Evolutionary conservation across 1,140 invertebrate species (phyloP).

Genomic region (Lysiphlebus fabarum): DNA sequence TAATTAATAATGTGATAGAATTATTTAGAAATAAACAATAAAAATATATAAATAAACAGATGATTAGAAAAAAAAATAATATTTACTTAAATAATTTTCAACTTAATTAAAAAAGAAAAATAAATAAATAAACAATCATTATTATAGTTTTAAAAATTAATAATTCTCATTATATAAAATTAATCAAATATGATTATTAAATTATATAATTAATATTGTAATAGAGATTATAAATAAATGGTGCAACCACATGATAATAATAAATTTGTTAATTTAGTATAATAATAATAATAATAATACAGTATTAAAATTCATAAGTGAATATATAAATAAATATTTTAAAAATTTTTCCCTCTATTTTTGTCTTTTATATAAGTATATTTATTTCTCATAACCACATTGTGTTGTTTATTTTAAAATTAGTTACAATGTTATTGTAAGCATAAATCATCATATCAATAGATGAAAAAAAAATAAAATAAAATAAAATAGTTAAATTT

Average conservation of each 20-base stretch:
- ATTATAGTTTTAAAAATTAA: too few relatives aligned
- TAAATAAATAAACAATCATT: too few relatives aligned
- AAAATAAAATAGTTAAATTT: background rate
- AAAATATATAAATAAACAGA: too few relatives aligned
- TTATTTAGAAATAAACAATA: too few relatives aligned
- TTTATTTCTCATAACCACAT: conserved; percentile 16
- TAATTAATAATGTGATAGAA: too few relatives aligned
- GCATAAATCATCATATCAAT: background rate
- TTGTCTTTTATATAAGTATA: conserved; percentile 25
- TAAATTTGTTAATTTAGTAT: conserved; percentile 40
- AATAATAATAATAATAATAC: conserved; percentile 53
- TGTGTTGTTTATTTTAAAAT: background rate
- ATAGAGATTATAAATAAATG: conserved; percentile 34
- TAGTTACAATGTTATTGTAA: background rate
- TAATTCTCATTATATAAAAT: background rate
- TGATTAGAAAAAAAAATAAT: too few relatives aligned
- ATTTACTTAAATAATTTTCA: too few relatives aligned
- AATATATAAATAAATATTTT: conserved; percentile 38
- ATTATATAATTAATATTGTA: conserved; percentile 14
- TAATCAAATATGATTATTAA: background rate
- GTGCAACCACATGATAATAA: conserved; percentile 12
- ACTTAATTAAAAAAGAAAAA: too few relatives aligned
- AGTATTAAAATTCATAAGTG: conserved; percentile 52
- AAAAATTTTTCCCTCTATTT: conserved; percentile 34
- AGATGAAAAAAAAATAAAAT: too few relatives aligned